A percentile compares a stretch with the other conserved stretches of the same genome.
These are phyloP conservation scores for Lucilia sericata DNA, from an alignment of 1,140 invertebrate species.

Conservation along the genomic window DNA sequence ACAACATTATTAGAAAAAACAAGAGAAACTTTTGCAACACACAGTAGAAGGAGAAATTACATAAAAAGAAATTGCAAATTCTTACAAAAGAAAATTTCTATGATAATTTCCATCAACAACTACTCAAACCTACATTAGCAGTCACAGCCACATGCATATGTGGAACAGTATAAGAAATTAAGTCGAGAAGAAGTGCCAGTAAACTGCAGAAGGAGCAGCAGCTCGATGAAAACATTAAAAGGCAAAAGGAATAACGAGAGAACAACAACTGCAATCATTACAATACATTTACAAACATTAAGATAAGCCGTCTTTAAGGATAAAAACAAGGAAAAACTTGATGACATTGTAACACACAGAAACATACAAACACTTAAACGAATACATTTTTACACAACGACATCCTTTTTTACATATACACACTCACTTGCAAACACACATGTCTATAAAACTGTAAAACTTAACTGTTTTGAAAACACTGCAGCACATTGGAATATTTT, in stretches of 20 bases:
- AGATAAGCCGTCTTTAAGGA: constrained; percentile 27
- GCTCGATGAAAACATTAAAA: background rate
- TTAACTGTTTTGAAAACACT: background rate
- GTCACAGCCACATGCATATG: background rate
- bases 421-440: constrained; percentile 6
- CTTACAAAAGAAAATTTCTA: background rate
- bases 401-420: background rate
- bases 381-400: constrained; percentile 13
- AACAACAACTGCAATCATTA: constrained; percentile 18
- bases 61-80: background rate
- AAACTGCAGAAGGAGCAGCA: background rate
- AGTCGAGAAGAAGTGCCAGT: background rate
- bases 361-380: background rate
- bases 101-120: constrained; percentile 7
- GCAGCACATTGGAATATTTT: no score
- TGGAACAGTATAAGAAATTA: background rate
- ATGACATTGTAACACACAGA: constrained; percentile 10
- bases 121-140: background rate
- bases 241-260: background rate
- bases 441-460: background rate
- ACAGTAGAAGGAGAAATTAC: background rate
- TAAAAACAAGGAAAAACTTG: background rate
- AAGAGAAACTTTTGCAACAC: background rate
- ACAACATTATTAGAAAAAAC: background rate
- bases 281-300: constrained; percentile 31